Conservation (phyloP, 1,140 invertebrate species). For the Sycobia sp. region DNA sequence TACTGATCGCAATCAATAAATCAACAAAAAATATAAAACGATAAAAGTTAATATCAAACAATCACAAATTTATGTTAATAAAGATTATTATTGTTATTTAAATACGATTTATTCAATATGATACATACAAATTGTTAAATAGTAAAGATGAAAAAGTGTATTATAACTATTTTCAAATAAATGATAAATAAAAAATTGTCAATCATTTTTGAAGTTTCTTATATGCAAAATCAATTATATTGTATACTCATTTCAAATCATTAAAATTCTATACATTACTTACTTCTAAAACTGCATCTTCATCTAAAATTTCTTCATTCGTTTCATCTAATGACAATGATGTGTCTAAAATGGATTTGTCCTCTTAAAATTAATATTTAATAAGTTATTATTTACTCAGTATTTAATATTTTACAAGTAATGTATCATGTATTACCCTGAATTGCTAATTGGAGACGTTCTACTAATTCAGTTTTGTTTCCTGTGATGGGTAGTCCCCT, state of each 20-base stretch:
- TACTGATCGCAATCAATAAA: neutral
- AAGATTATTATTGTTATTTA: too few relatives aligned
- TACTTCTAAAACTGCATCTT: constrained; percentile 62
- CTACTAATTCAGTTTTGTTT: constrained; percentile 80
- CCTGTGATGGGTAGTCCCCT: constrained; percentile 75
- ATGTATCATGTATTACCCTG: constrained; percentile 57
- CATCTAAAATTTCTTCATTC: constrained; percentile 60
- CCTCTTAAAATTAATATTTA: neutral
- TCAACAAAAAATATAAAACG: neutral
- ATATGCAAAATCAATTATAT: too few relatives aligned
- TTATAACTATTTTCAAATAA: too few relatives aligned
- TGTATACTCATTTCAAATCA: too few relatives aligned
- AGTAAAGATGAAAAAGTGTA: too few relatives aligned
- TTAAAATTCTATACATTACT: too few relatives aligned
- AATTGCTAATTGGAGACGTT: constrained; percentile 73
- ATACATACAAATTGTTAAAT: too few relatives aligned
- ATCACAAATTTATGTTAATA: too few relatives aligned
- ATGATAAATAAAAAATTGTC: too few relatives aligned
- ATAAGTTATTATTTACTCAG: neutral
- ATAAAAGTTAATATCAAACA: too few relatives aligned
- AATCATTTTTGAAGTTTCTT: too few relatives aligned
- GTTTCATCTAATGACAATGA: constrained; percentile 57
- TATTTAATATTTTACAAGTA: constrained; percentile 27
- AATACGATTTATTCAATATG: too few relatives aligned
- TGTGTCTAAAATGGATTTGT: constrained; percentile 53